Base-by-base conservation (phyloP, 2,888 invertebrate species). In the Drosophila longiperda region DNA sequence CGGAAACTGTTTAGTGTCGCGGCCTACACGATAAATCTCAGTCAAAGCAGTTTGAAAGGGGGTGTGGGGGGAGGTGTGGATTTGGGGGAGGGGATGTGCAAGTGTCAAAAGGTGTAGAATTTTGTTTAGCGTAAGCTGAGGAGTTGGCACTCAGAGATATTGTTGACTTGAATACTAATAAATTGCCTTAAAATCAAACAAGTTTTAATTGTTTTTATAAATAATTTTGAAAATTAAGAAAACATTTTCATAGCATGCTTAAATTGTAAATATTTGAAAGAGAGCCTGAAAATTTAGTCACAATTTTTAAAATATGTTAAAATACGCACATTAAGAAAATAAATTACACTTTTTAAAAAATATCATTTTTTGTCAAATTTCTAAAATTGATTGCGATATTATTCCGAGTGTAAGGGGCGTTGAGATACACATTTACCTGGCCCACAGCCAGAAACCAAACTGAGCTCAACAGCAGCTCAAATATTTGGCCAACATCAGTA, bases 1-100 rank as follows among this genome's bases (percentile, higher is more conserved):
- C 89, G 89, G 82, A 89, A 83, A 85, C 89, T 87, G 87, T 87
- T 87, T 89, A 87, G 85, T 85, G 89, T 89, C 89, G 76, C 73
- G 82, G 67, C 86, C 73, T 73, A 54, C 62, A 75, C 73, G 87
- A 89, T 89, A 87, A 89, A 89, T 89, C 83, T 80, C 72, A 63
- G 48, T 55, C 50, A n/a, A 59, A 50, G 23, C 75, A 26, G 17
- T 26, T 20, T 5, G 9, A 15, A 15, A 4, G 23, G 23, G 15
- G 20, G 1, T 23, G 7, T 5, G 20, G 17, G 17, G 36, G 9
- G 23, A 1, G 8, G 42, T 3, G 48, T 23, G 48, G 17, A 15
- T 4, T 17, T 6, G 17, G 11, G 36, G 8, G 1, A 11, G 53
- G 20, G 6, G 12, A 3, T 66, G 32, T 36, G 57, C 71, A 59